A percentile compares a stretch with the other conserved stretches of the same genome.
phyloP scores from a whole-genome alignment of 2,797 vertebrate species.

The Bufotes viridis region DNA sequence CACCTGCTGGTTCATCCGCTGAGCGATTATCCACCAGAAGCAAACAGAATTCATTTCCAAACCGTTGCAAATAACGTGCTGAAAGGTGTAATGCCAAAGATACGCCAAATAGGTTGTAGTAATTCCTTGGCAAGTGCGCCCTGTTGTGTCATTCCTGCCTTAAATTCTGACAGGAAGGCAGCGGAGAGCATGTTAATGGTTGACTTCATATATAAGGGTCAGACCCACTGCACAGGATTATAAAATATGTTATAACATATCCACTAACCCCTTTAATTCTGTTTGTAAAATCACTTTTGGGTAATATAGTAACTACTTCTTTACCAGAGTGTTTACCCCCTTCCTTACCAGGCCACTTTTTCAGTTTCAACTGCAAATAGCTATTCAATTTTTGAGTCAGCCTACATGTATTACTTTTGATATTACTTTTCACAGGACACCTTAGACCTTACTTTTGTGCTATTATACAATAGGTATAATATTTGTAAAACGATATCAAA shows the following conservation, averaged over 20 bases:
- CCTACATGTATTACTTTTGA: no score
- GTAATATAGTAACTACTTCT: no score
- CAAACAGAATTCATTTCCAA: conserved; percentile 58
- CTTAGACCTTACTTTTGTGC: no score
- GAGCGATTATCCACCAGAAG: conserved; percentile 59
- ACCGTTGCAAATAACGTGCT: conserved; percentile 61
- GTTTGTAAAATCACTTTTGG: no score
- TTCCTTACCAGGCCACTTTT: no score
- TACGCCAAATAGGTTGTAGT: conserved; percentile 48
- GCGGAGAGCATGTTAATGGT: conserved; percentile 26
- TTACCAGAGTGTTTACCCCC: no score
- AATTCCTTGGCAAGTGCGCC: conserved; percentile 35
- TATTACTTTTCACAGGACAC: no score
- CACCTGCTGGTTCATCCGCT: conserved; percentile 67
- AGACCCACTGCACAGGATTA: conserved; percentile 10
- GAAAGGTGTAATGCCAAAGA: conserved; percentile 47
- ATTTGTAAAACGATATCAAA: no score
- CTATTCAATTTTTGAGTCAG: no score
- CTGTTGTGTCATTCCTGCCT: conserved; percentile 47
- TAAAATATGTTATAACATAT: background rate
- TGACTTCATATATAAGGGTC: conserved; percentile 16
- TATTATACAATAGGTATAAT: no score
- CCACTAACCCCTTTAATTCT: no score
- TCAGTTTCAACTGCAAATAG: no score
- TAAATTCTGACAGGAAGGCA: conserved; percentile 51